Conservation (phyloP, 2,797 vertebrate species). For the Sus cebifrons region DNA sequence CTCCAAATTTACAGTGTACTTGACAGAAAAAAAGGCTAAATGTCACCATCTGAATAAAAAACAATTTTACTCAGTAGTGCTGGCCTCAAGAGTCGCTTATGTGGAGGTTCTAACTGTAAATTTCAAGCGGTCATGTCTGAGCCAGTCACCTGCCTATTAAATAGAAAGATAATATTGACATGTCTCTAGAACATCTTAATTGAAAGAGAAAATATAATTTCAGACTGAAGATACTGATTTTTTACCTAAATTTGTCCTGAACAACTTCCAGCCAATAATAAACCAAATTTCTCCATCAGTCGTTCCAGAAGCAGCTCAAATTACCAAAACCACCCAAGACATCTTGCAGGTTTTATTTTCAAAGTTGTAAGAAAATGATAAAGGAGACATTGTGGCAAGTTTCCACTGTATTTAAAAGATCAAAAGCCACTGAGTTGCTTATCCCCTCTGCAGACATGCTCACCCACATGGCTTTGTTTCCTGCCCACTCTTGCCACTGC, state of each 20-base stretch:
- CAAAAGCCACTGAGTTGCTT: conserved; percentile 60
- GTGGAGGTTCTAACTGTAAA: conserved; percentile 9
- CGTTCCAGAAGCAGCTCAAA: conserved; percentile 61
- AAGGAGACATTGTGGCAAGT: conserved; percentile 47
- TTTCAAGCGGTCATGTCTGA: conserved; percentile 70
- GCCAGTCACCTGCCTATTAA: background rate
- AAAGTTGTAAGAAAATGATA: conserved; percentile 42
- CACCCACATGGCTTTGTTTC: conserved; percentile 47
- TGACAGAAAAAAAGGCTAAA: conserved; percentile 14
- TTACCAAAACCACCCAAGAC: background rate
- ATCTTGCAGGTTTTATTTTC: background rate
- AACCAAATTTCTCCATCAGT: conserved; percentile 7
- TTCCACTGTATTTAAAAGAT: conserved; percentile 35
- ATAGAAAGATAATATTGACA: conserved; percentile 45
- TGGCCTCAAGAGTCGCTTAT: conserved; percentile 39
- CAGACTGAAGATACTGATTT: background rate
- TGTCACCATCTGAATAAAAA: conserved; percentile 51
- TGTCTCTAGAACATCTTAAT: conserved; percentile 35
- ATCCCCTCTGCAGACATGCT: conserved; percentile 52
- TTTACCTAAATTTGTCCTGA: conserved; percentile 14
- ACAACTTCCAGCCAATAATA: conserved; percentile 24
- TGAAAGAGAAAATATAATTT: conserved; percentile 68
- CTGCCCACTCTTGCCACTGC: background rate
- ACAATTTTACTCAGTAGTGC: background rate
- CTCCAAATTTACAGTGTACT: conserved; percentile 23